Base-by-base conservation (phyloP, 2,888 invertebrate genomes). In the Eucriotettix oculatus region DNA sequence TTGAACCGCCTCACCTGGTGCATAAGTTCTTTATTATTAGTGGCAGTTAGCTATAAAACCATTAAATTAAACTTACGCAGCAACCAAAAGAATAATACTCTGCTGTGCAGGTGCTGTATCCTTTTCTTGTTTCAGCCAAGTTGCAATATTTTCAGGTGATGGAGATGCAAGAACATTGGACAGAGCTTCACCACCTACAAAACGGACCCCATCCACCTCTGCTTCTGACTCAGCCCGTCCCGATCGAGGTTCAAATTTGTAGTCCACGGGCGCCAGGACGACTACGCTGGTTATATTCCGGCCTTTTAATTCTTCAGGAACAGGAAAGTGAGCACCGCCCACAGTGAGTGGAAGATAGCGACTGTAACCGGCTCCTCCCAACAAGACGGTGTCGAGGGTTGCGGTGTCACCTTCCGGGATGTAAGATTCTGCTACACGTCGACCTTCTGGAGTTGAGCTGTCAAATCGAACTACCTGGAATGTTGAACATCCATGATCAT, bases 281-380 rank as follows among this genome's bases (percentile, higher is more conserved):
- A 91, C 90, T 1, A 91, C 90, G 69, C 90, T 90, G 11, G 87
- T 83, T n/a, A 91, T 83, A 70, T 80, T 84, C 68, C 85, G 84
- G 56, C 87, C 88, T 68, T 79, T 80, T 40, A 91, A 72, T 68
- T 84, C 83, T 69, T 89, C 86, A 7, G 90, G 90, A 58, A 90
- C 79, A 7, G 91, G 90, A 69, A 91, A 91, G 67, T 89, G 86
- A 42, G 87, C 84, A 1, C 90, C 90, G 67, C 85, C 88, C 17
- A 66, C 63, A 79, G n/a, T 90, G 56, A 91, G 74, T 14, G 90
- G 90, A 60, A 91, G 75, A 71, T 90, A 91, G 68, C 90, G 80
- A 71, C 89, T 90, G 71, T 90, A 90, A 68, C 84, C 85, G 52
- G 83, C 81, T 58, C 70, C 71, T 66, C 85, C 82, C 58, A 90